A percentile compares a stretch with the other conserved stretches of the same genome.
Conservation (phyloP, 2,113 vertebrate genomes). For the Leptodactylus fuscus region DNA sequence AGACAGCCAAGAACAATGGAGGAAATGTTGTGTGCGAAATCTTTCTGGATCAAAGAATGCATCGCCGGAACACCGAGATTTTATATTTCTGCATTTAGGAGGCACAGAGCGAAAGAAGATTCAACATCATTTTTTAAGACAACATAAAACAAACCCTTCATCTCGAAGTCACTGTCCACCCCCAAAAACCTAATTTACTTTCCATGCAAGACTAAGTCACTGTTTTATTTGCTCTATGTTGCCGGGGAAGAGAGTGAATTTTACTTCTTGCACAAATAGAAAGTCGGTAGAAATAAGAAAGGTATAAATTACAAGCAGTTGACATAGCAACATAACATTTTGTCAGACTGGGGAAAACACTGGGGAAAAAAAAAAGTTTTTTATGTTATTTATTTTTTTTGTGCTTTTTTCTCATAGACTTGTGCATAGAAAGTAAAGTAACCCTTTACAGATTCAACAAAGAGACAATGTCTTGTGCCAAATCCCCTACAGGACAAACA, state of each 20-base stretch:
- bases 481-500: slow-evolving; percentile 34
- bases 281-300: slow-evolving; percentile 55
- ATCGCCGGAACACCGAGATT: slow-evolving; percentile 61
- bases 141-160: slow-evolving; percentile 64
- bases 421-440: slow-evolving; percentile 26
- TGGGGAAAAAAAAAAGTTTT: slow-evolving; percentile 20
- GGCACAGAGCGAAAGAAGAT: slow-evolving; percentile 60
- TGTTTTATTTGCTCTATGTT: slow-evolving; percentile 64
- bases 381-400: slow-evolving; percentile 26
- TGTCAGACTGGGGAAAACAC: slow-evolving; percentile 39
- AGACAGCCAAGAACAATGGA: slow-evolving; percentile 62
- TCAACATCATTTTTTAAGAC: slow-evolving; percentile 66
- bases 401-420: neutral
- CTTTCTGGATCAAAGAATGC: slow-evolving; percentile 61
- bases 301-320: slow-evolving; percentile 55
- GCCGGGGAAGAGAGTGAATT: slow-evolving; percentile 45
- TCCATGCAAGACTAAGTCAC: slow-evolving; percentile 62
- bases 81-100: slow-evolving; percentile 56
- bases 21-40: slow-evolving; percentile 59
- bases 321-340: slow-evolving; percentile 55
- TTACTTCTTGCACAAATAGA: slow-evolving; percentile 58
- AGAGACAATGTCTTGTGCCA: slow-evolving; percentile 2
- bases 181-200: slow-evolving; percentile 67
- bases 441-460: slow-evolving; percentile 40
- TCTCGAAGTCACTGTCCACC: slow-evolving; percentile 64